Percentiles rank a stretch among this genome's conserved stretches.
phyloP scores from a whole-genome alignment of 2,113 vertebrate species.

The Saccopteryx bilineata region DNA sequence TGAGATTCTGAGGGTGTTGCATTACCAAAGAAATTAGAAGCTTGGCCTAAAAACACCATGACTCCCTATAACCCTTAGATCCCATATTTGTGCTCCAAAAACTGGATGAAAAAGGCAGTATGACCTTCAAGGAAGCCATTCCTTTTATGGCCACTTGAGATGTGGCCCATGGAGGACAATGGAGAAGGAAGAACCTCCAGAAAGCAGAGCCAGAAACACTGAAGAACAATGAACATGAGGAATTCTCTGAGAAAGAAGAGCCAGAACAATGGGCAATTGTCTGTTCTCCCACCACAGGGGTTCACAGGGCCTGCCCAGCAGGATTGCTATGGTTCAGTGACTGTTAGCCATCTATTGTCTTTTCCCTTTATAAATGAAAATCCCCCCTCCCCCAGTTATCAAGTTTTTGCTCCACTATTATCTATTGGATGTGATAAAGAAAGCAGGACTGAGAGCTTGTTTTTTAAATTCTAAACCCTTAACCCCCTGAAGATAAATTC shows the following conservation, averaged over 20 bases:
- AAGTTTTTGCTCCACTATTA: background rate
- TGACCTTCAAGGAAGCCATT: background rate
- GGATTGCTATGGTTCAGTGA: background rate
- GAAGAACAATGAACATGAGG: background rate
- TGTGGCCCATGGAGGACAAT: background rate
- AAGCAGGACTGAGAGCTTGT: background rate
- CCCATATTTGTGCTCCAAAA: background rate
- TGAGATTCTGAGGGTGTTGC: background rate
- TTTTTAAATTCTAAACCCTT: slow-evolving; percentile 41
- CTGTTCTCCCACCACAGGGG: accelerated
- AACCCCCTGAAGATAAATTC: background rate
- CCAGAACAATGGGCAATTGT: background rate
- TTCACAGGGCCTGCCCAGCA: background rate
- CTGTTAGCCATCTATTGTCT: background rate
- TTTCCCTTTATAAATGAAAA: background rate
- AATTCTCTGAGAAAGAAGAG: background rate
- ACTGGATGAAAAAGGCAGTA: background rate
- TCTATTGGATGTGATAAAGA: background rate
- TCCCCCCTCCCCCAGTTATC: background rate
- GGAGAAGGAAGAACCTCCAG: background rate
- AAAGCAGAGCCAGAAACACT: background rate
- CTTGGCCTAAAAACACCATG: background rate
- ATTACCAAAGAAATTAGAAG: background rate
- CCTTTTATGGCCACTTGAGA: background rate
- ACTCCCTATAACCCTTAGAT: background rate